A percentile compares a stretch with the other conserved stretches of the same genome.
Conservation (phyloP, 2,113 vertebrate genomes). For the Synchiropus splendidus region DNA sequence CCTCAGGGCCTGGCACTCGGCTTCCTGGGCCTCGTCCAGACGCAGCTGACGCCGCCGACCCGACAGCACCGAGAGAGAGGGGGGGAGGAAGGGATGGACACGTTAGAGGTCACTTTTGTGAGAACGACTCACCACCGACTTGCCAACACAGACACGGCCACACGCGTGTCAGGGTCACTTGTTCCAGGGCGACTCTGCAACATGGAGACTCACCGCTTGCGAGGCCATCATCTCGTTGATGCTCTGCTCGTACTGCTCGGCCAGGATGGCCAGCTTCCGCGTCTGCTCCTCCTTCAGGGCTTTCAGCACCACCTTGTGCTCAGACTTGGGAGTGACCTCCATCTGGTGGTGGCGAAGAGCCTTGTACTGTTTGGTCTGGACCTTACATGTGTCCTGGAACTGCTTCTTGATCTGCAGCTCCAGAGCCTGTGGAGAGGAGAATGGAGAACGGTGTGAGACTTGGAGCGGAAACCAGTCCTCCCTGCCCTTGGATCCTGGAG, state of each 20-base stretch:
- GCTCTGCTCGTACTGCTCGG: constrained; percentile 98
- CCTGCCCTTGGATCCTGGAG: no score
- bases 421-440: constrained; percentile 73
- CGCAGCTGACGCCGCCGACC: constrained; percentile 74
- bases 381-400: constrained; percentile 99
- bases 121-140: no score
- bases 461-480: no score
- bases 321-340: constrained; percentile 96
- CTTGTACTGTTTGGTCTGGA: constrained; percentile 99
- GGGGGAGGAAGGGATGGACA: background rate
- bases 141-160: no score
- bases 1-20: constrained; percentile 95
- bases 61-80: constrained; percentile 10
- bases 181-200: no score
- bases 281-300: constrained; percentile 98
- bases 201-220: constrained; percentile 77
- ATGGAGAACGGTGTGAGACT: background rate
- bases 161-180: no score
- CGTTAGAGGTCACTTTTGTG: background rate
- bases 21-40: constrained; percentile 97
- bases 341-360: constrained; percentile 98
- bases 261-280: constrained; percentile 94
- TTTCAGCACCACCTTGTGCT: constrained; percentile 97
- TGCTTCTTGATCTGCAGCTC: constrained; percentile 99
- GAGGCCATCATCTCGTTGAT: constrained; percentile 99